phyloP scores from a whole-genome alignment of 2,113 vertebrate species.

The Periophthalmodon schlosseri region DNA sequence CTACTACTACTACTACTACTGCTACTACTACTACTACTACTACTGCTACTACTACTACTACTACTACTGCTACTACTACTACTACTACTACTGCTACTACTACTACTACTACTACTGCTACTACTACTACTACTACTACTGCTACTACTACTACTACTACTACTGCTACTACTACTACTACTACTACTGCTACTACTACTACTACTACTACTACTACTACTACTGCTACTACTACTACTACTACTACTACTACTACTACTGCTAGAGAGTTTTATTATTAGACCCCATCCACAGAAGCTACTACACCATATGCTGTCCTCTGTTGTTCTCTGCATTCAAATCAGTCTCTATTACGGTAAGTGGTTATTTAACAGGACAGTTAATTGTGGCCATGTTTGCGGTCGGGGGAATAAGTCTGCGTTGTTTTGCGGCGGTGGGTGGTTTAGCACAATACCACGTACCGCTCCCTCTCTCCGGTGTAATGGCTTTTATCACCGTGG shows the following conservation, averaged over 20 bases:
- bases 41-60: too few species aligned
- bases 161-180: too few species aligned
- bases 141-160: too few species aligned
- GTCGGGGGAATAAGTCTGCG: slow-evolving; percentile 21
- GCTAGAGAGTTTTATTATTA: neutral
- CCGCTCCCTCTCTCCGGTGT: slow-evolving; percentile 45
- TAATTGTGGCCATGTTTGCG: slow-evolving; percentile 9
- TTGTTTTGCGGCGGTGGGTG: slow-evolving; percentile 40
- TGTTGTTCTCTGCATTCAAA: neutral
- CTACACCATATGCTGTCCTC: neutral
- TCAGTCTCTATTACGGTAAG: slow-evolving; percentile 16
- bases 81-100: too few species aligned
- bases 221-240: neutral
- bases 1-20: too few species aligned
- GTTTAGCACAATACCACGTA: slow-evolving; percentile 39
- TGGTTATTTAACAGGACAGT: slow-evolving; percentile 13
- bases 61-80: too few species aligned
- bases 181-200: too few species aligned
- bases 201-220: neutral
- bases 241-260: neutral
- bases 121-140: too few species aligned
- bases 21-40: too few species aligned
- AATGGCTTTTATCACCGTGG: slow-evolving; percentile 72
- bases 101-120: too few species aligned
- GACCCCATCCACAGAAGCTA: neutral